A percentile compares a stretch with the other conserved stretches of the same genome.
phyloP scores from a whole-genome alignment of 2,797 vertebrate species.

The Anisognathus igniventris region DNA sequence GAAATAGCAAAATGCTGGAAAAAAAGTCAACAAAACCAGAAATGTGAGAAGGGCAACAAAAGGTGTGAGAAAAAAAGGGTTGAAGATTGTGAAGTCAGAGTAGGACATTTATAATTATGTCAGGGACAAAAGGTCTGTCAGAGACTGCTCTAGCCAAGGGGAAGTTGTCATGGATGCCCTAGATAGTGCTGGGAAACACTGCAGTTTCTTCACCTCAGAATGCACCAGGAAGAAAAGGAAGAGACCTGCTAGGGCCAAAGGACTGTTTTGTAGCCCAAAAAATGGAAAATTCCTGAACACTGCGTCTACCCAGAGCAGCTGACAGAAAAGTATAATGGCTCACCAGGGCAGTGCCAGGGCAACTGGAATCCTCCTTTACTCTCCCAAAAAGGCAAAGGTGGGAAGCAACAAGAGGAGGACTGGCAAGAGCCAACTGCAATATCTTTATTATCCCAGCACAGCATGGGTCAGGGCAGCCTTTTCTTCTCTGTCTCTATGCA shows the following conservation, averaged over 20 bases:
- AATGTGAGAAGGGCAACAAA: neutral
- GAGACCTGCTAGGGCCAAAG: neutral
- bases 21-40: neutral
- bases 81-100: neutral
- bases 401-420: neutral
- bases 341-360: neutral
- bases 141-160: neutral
- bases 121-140: constrained; percentile 38
- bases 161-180: neutral
- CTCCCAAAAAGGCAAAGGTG: neutral
- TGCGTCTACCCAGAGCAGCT: neutral
- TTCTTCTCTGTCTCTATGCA: neutral
- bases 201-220: neutral
- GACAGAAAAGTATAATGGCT: neutral
- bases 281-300: neutral
- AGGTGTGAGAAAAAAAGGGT: neutral
- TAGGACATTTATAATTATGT: neutral
- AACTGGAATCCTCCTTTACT: neutral
- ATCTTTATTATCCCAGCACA: neutral
- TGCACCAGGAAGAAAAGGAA: neutral
- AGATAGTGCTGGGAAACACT: neutral
- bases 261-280: neutral
- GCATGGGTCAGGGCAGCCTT: neutral
- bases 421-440: neutral
- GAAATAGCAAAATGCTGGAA: neutral